These are phyloP conservation scores for Magallana gigas DNA, from an alignment of 1,140 invertebrate genomes.

Conservation along the genomic window DNA sequence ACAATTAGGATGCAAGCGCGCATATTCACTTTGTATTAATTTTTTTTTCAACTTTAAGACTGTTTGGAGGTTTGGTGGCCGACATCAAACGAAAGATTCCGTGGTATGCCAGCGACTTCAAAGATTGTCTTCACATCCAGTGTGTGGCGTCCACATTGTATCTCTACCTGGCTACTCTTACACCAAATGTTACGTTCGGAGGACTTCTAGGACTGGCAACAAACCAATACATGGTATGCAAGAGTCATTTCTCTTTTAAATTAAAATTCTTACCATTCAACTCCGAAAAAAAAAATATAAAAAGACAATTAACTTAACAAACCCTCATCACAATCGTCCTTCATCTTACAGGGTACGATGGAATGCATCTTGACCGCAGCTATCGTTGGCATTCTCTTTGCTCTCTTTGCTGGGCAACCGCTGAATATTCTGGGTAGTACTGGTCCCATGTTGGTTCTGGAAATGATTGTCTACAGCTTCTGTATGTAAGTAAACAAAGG, in stretches of 20 bases:
- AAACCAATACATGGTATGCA: conserved; percentile 91
- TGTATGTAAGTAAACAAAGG: conserved; percentile 85
- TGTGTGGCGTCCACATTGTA: conserved; percentile 98
- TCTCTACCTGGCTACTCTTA: conserved; percentile 98
- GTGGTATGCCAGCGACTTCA: conserved; percentile 86
- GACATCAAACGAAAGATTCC: conserved; percentile 96
- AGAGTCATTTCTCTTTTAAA: not conserved
- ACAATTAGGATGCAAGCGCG: too few relatives aligned
- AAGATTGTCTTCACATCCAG: conserved; percentile 94
- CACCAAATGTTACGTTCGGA: conserved; percentile 98
- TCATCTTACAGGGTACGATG: conserved; percentile 89
- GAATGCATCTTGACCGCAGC: conserved; percentile 98
- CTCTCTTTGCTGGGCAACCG: conserved; percentile 82
- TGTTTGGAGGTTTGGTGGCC: conserved; percentile 92
- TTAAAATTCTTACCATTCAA: not conserved
- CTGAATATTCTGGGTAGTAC: conserved; percentile 90
- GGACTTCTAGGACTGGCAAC: conserved; percentile 97
- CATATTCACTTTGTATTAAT: too few relatives aligned
- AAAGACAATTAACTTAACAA: not conserved
- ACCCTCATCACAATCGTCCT: not conserved
- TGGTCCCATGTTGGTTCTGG: conserved; percentile 77
- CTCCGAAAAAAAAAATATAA: not conserved
- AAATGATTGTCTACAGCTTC: conserved; percentile 87
- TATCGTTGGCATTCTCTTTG: conserved; percentile 95
- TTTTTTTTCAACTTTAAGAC: conserved; percentile 72